Percentiles rank a stretch among this genome's conserved stretches.
Conservation (phyloP, 2,797 vertebrate genomes). For the Peromyscus attwateri region DNA sequence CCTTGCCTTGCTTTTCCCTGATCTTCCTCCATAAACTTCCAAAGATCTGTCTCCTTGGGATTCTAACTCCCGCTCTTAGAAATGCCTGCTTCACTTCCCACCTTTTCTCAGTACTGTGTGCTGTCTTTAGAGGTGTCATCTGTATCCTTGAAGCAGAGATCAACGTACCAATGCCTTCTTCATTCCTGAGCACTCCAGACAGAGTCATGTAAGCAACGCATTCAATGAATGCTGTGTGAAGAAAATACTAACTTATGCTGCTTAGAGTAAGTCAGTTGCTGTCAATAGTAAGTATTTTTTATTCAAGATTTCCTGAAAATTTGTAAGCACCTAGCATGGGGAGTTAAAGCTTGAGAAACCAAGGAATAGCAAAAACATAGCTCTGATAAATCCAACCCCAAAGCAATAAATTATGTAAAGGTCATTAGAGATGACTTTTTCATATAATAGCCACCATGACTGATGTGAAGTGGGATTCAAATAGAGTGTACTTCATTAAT, state of each 20-base stretch:
- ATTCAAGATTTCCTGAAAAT: neutral
- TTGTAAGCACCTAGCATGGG: neutral
- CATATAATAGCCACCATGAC: neutral
- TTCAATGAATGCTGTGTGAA: neutral
- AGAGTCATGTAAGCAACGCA: neutral
- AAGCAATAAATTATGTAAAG: slow-evolving; percentile 24
- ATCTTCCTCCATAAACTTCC: neutral
- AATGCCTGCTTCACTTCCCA: neutral
- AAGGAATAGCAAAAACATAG: neutral
- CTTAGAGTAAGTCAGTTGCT: neutral
- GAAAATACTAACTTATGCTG: neutral
- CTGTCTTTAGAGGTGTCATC: neutral
- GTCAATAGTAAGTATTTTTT: neutral
- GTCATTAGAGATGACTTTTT: neutral
- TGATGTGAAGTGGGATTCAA: neutral
- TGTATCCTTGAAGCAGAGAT: slow-evolving; percentile 8
- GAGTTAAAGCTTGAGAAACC: neutral
- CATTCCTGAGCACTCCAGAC: slow-evolving; percentile 10
- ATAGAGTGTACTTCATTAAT: neutral
- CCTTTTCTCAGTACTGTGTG: neutral
- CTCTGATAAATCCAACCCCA: neutral
- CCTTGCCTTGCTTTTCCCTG: neutral
- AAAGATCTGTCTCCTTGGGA: neutral
- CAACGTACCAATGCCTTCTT: neutral
- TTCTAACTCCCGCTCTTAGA: neutral